These are phyloP conservation scores for Apis cerana DNA, from an alignment of 1,140 invertebrate species.

Conservation along the genomic window DNA sequence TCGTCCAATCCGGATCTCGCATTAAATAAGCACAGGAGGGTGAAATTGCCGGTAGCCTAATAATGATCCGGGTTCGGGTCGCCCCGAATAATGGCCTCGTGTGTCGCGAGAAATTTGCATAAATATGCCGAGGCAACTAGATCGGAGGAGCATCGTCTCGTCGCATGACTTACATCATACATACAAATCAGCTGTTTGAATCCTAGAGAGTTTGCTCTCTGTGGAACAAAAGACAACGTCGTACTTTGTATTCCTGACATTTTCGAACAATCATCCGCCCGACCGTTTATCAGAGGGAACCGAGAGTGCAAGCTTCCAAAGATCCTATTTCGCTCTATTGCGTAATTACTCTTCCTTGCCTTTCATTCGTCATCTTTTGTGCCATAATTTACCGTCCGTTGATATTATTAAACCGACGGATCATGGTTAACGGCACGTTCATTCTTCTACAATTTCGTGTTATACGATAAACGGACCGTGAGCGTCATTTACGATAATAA, in stretches of 20 bases:
- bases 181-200: slow-evolving; percentile 10
- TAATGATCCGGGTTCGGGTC: slow-evolving; percentile 52
- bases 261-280: neutral
- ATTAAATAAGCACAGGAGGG: slow-evolving; percentile 51
- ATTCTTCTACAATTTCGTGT: no score
- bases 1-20: slow-evolving; percentile 16
- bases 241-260: neutral
- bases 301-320: neutral
- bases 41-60: slow-evolving; percentile 57
- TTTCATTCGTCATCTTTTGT: neutral
- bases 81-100: slow-evolving; percentile 45
- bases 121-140: slow-evolving; percentile 49
- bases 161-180: slow-evolving; percentile 11
- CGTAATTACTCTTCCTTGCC: neutral
- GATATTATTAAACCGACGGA: no score
- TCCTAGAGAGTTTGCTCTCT: neutral
- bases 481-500: no score
- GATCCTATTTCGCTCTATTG: neutral
- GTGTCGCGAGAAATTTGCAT: slow-evolving; percentile 44
- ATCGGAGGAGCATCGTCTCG: slow-evolving; percentile 47
- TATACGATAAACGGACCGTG: no score
- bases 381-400: neutral
- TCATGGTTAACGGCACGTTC: no score
- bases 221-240: no score
- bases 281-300: neutral